Base-by-base conservation (phyloP, 2,888 invertebrate genomes). In the Autographa gamma region DNA sequence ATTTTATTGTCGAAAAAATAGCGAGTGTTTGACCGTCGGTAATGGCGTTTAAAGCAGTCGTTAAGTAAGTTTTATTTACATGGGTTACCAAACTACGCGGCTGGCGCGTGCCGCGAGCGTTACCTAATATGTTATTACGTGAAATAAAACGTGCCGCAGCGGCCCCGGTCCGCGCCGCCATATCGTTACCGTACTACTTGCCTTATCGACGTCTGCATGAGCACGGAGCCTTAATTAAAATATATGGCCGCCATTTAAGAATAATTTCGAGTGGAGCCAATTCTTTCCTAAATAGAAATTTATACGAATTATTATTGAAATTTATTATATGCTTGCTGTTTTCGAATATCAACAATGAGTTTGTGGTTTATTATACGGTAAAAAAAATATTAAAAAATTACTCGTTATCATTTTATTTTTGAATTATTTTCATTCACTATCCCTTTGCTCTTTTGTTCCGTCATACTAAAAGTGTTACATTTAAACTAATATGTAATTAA, bases 71-170 rank as follows among this genome's bases (percentile, higher is more conserved):
- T 93, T 92, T 94, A 94, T 94, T 95, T 95, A 90, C 92, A 88
- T 88, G 88, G 80, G 84, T 81, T 83, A 88, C 88, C 83, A 89
- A 92, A 90, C 90, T 89, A 88, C 83, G 86, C 85, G 81, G 77
- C 72, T 73, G 82, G 88, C 88, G 89, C 90, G 88, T 89, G 91
- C 91, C 87, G 80, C 83, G 74, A 84, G 87, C 85, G 80, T 84
- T 83, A 80, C 86, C 90, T 93, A 93, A 94, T 94, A 91, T 93
- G 93, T 93, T 94, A 93, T 93, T 93, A 95, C 89, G 91, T 90
- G 93, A 92, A 93, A 94, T 94, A 94, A 93, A 93, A 92, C 90
- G 85, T 80, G 88, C 85, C 84, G 76, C 91, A 85, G 82, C 86
- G 86, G 82, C 81, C 85, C 82, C 84, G 82, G 83, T 84, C 86